phyloP scores from a whole-genome alignment of 2,113 vertebrate species.

The Notarius lentiginosus region DNA sequence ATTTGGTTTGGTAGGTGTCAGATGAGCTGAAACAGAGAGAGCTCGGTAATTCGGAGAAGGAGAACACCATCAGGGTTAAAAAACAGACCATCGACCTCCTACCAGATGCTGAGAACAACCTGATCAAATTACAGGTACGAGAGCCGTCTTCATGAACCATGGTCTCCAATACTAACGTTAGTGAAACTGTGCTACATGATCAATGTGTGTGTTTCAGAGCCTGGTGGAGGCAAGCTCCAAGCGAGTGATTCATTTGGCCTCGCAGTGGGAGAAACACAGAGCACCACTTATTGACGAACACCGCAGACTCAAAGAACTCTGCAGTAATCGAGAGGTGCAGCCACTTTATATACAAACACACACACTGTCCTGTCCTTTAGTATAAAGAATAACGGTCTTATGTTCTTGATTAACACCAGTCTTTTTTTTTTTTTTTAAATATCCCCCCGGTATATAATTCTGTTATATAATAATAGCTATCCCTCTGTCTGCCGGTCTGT shows the following conservation, averaged over 20 bases:
- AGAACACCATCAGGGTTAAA: slow-evolving; percentile 75
- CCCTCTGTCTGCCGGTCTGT: no score
- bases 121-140: slow-evolving; percentile 81
- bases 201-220: slow-evolving; percentile 61
- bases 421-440: neutral
- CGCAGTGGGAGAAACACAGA: slow-evolving; percentile 90
- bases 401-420: neutral
- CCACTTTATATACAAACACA: neutral
- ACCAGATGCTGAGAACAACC: slow-evolving; percentile 79
- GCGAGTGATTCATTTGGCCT: slow-evolving; percentile 78
- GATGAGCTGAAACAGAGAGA: slow-evolving; percentile 74
- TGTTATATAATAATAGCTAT: no score
- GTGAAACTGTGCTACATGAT: neutral
- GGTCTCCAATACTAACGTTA: neutral
- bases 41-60: slow-evolving; percentile 67
- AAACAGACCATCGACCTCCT: slow-evolving; percentile 78
- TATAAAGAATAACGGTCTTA: neutral
- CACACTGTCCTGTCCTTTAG: neutral
- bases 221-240: slow-evolving; percentile 83
- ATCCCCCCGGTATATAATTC: no score
- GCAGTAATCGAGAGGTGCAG: slow-evolving; percentile 79
- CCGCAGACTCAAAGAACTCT: slow-evolving; percentile 80
- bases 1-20: slow-evolving; percentile 69
- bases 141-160: neutral
- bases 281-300: slow-evolving; percentile 82